Base-by-base conservation (phyloP, 2,888 invertebrate species). In the Melieria omissa region DNA sequence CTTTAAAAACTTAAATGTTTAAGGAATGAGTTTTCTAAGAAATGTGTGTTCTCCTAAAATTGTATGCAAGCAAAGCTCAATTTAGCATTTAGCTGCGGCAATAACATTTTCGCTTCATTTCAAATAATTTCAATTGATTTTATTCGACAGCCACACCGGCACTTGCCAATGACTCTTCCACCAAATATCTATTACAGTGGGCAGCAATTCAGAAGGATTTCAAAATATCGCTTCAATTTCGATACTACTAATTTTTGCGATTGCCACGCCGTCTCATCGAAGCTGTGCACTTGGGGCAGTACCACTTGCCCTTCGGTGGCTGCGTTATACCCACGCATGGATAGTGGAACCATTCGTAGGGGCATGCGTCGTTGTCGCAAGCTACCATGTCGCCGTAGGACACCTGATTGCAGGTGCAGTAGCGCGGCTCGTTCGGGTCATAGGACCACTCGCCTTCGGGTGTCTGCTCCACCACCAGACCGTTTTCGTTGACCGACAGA, bases 341-440 rank as follows among this genome's bases (percentile, higher is more conserved):
- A 88, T 98, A 99, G 88, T 99, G 99, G 88, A 99, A 99, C 99
- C 99, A 99, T 87, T 99, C 98, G 83, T 95, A 96, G 2, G 96
- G 96, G 87, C 99, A 99, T 84, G 96, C 95, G 86, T 95, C 94
- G 87, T 98, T 98, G 88, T 99, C 99, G 88, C 99, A 99, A 74
- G 98, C 99, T 58, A 99, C 98, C 99, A 99, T 99, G 85, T 97
- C 97, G 0, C 98, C 98, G 83, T 98, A 98, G 0, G 97, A 97
- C 29, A 98, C 96, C 88, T 98, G 97, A 88, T 98, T 97, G 88
- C 98, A 98, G 80, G 97, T 91, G 86, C 98, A 98, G 88, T 98
- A 98, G 79, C 95, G 89, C 0, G 97, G 98, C 87, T 98, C 99
- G 87, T 98, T 97, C 3, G 98, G 97, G 88, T 98, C 98, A 81